Base-by-base conservation (phyloP, 2,797 vertebrate species). In the Coendou prehensilis region DNA sequence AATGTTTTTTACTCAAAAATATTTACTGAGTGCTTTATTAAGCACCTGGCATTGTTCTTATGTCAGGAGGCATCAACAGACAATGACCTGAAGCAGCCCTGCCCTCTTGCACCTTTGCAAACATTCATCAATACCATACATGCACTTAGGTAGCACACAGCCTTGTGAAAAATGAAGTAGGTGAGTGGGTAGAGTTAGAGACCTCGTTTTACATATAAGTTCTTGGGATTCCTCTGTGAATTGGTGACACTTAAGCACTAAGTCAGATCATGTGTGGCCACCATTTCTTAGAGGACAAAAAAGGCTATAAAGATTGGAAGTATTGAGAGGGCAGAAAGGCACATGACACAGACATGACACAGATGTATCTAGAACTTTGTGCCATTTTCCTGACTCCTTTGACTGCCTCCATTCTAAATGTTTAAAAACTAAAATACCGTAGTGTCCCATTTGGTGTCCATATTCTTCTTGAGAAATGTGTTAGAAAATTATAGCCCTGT, bases 391-490 rank as follows among this genome's bases (percentile, higher is more conserved):
- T 63, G 14, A 94, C 47, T 91, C 75, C 28, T 80, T 30, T 71
- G 20, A n/a, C n/a, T 89, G 26, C 47, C 64, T 95, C 64, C 28
- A 26, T 87, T 93, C 28, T 79, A 54, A 91, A 20, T 73, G 57
- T 50, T 67, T 84, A 80, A 76, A 47, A 73, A 73, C 41, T 59
- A 64, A 96, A 96, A 91, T 93, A 91, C 26, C 52, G 64, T 45
- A 85, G 14, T 52, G 52, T 78, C 14, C 52, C 69, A 89, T 75
- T 94, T 95, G 90, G 45, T 92, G 56, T 82, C 71, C 78, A 93
- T 82, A 89, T 89, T 93, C 56, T 94, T 47, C 45, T 95, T 81
- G 83, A 94, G 80, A 95, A 94, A 95, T 91, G 78, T 94, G 94
- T 93, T 93, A 95, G 52, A 78, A 96, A 94, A 84, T 41, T 89